Evolutionary conservation across 2,888 invertebrate genomes (phyloP).

Genomic region (Onthophagus sagittarius): DNA sequence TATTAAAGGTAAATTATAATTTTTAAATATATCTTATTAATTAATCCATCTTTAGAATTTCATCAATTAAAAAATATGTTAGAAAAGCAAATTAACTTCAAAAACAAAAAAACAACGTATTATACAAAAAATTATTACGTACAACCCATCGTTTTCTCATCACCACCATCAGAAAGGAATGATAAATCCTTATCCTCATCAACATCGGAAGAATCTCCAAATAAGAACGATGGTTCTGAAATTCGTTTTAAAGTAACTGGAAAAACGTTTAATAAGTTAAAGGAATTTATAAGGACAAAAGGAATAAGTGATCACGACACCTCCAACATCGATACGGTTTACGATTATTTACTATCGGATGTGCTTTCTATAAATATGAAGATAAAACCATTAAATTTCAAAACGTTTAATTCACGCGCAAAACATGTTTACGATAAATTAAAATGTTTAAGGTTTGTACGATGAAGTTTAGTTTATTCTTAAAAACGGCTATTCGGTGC

Average conservation of each 20-base stretch:
- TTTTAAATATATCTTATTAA: too few species aligned
- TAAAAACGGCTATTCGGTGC: too few species aligned
- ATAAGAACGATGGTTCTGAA: neutral
- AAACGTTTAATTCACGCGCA: neutral
- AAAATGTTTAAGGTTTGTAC: too few species aligned
- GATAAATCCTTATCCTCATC: neutral
- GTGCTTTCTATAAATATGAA: neutral
- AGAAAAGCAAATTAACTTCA: neutral
- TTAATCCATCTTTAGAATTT: neutral
- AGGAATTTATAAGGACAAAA: neutral
- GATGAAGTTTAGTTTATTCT: too few species aligned
- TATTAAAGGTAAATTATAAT: too few species aligned
- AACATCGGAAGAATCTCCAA: neutral
- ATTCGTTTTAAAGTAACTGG: neutral
- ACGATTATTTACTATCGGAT: neutral
- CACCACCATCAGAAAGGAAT: too few species aligned
- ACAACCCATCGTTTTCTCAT: too few species aligned
- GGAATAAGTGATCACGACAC: neutral
- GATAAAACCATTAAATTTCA: neutral
- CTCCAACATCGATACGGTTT: neutral
- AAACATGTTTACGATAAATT: too few species aligned
- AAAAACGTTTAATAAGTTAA: neutral
- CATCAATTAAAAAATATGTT: neutral
- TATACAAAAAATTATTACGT: too few species aligned
- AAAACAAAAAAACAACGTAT: neutral